phyloP scores from a whole-genome alignment of 2,113 vertebrate species.

The Shinisaurus crocodilurus region DNA sequence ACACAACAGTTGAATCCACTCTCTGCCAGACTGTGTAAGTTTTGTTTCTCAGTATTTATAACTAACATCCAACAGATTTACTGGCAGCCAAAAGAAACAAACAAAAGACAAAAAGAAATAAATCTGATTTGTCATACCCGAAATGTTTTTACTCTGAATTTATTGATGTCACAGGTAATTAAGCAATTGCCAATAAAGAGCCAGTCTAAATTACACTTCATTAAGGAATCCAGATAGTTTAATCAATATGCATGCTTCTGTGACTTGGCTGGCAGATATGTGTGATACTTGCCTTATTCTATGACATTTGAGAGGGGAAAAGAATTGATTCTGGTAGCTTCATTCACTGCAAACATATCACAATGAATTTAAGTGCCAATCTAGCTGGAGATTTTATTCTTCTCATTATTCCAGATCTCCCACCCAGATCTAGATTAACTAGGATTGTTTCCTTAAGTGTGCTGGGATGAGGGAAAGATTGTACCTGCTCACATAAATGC shows the following conservation, averaged over 20 bases:
- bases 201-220: neutral
- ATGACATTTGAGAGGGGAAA: neutral
- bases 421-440: neutral
- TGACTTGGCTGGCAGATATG: neutral
- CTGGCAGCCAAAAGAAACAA: neutral
- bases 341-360: neutral
- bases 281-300: neutral
- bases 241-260: neutral
- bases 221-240: neutral
- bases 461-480: neutral
- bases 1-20: neutral
- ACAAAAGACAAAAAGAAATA: too few relatives aligned
- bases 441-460: neutral
- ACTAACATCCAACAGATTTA: neutral
- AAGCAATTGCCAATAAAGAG: neutral
- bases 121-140: neutral
- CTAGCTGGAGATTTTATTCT: neutral
- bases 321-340: neutral
- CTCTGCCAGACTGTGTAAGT: neutral
- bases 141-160: neutral
- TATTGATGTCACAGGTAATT: neutral
- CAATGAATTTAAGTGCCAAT: neutral
- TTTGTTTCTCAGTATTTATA: neutral
- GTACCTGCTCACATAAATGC: neutral
- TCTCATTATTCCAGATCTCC: neutral